Conservation (phyloP, 2,888 invertebrate genomes). For the Stenodera caucasica region DNA sequence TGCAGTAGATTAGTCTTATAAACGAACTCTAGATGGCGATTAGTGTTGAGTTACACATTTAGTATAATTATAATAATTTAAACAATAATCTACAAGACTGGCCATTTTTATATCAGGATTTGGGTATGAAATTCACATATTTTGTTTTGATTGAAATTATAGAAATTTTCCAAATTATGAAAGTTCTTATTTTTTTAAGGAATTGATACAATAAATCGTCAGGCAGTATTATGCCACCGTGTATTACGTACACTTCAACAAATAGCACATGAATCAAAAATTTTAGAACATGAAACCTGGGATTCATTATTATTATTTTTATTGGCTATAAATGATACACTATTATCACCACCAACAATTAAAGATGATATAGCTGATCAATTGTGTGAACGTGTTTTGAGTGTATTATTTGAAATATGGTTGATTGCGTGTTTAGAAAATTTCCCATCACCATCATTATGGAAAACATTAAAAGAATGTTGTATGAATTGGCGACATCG, state of each 20-base stretch:
- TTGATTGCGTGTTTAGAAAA: constrained; percentile 74
- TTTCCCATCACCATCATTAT: constrained; percentile 93
- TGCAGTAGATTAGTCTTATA: too few species aligned
- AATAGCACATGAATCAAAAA: constrained; percentile 73
- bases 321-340: constrained; percentile 86
- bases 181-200: constrained; percentile 58
- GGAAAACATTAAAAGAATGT: constrained; percentile 93
- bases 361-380: constrained; percentile 93
- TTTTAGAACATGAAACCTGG: constrained; percentile 87
- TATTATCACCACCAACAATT: constrained; percentile 89
- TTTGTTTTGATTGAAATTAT: not conserved
- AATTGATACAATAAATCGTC: constrained; percentile 86
- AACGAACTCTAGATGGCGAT: too few species aligned
- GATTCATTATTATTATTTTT: constrained; percentile 84
- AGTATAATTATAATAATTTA: too few species aligned
- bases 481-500: constrained; percentile 95
- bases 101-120: constrained; percentile 85
- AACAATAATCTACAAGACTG: constrained; percentile 74
- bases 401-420: constrained; percentile 89
- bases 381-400: constrained; percentile 89
- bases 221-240: constrained; percentile 91
- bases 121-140: constrained; percentile 68
- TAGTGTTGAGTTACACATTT: too few species aligned
- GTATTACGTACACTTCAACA: constrained; percentile 84
- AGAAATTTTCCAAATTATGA: not conserved